Base-by-base conservation (phyloP, 2,797 vertebrate species). In the Pelodytes ibericus region DNA sequence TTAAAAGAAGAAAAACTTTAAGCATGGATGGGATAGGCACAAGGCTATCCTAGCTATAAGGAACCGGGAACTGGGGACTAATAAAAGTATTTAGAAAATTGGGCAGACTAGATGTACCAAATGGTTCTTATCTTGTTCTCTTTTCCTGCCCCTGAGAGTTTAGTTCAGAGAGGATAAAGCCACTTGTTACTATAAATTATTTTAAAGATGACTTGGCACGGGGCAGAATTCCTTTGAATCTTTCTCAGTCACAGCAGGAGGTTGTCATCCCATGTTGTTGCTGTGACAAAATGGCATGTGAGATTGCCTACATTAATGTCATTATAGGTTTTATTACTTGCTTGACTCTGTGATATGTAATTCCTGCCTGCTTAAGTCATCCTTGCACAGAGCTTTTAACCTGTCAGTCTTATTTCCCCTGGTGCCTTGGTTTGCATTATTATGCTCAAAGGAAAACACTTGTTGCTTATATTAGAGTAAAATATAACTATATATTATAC, bases 231-330 rank as follows among this genome's bases (percentile, higher is more conserved):
- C 39, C 51, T 66, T 61, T 66, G 64, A 72, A 31, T 78, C 61
- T 72, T 70, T 76, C 65, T 53, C 70, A 59, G 58, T 63, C 74
- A 49, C 75, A 72, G 69, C 75, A 61, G 75, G 69, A 67, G 62
- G 69, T 65, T 78, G 75, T 72, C 75, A 51, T 59, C 24, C 53
- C 31, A 24, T 53, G 60, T 59, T 67, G 75, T 47, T 56, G 69
- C 63, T 36, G 39, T 49, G 41, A 60, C n/a, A 51, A 78, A 66
- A 41, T 49, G 53, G 72, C 39, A 58, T 78, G 75, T 76, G 60
- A 71, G 49, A 61, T 72, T 59, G 63, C 41, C 22, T 72, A 78
- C 69, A 78, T 78, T 78, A 78, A 78, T 78, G 75, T 78, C 69
- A 78, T 66, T 72, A 41, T 78, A 67, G 56, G 56, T 78, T 72